Evolutionary conservation across 2,888 invertebrate species (phyloP).

Genomic region (Ennomos fuscantarius): DNA sequence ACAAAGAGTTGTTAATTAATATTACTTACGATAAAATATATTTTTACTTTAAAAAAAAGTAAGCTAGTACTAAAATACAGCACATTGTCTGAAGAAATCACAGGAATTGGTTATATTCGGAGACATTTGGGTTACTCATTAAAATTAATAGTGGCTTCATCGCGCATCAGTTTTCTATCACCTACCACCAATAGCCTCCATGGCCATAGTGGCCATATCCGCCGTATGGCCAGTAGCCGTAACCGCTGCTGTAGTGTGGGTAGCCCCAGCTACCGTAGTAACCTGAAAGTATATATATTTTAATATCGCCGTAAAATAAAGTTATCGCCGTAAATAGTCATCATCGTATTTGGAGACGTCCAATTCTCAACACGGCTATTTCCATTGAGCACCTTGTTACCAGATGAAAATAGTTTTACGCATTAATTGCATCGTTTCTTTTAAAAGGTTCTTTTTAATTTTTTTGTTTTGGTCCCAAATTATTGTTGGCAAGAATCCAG

Average conservation of each 20-base stretch:
- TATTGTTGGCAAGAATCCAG: no score
- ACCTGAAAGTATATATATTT: slow-evolving; percentile 5
- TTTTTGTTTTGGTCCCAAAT: no score
- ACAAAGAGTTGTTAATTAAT: not conserved
- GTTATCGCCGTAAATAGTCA: no score
- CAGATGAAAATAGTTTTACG: no score
- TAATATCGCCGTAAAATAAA: not conserved
- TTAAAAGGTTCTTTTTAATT: no score
- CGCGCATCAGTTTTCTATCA: not conserved
- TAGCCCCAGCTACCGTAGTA: slow-evolving; percentile 41
- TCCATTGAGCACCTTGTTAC: no score
- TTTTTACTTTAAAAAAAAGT: slow-evolving; percentile 5
- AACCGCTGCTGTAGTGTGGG: slow-evolving; percentile 44
- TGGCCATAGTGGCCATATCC: slow-evolving; percentile 41
- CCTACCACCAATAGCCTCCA: slow-evolving; percentile 55
- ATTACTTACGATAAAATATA: not conserved
- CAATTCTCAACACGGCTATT: no score
- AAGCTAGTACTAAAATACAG: slow-evolving; percentile 31
- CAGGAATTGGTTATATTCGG: slow-evolving; percentile 4
- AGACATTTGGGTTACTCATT: not conserved
- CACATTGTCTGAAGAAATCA: slow-evolving; percentile 28
- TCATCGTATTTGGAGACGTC: no score
- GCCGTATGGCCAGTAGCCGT: slow-evolving; percentile 49
- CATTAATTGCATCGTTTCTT: no score
- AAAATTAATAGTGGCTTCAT: slow-evolving; percentile 14